phyloP scores from a whole-genome alignment of 2,888 invertebrate genomes.

The Chironomus riparius region DNA sequence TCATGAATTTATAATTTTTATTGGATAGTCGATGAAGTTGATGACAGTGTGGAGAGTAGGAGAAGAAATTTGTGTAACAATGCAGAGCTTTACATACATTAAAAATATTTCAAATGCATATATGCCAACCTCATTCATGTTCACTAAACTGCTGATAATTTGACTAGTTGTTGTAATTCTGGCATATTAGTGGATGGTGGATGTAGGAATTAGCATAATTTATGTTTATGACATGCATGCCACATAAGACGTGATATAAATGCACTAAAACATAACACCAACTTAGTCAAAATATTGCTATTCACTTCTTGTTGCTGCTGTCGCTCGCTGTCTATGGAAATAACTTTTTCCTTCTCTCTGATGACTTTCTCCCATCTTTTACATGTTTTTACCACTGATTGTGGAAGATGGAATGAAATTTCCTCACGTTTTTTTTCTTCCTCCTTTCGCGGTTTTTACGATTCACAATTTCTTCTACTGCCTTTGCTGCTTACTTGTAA shows the following conservation, averaged over 20 bases:
- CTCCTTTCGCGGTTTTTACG: neutral
- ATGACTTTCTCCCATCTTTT: neutral
- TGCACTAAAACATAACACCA: neutral
- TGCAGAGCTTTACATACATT: no score
- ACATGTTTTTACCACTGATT: neutral
- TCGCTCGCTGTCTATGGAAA: neutral
- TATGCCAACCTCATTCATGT: no score
- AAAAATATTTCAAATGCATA: no score
- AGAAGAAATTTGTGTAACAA: no score
- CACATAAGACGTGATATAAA: neutral
- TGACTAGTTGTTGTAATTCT: neutral
- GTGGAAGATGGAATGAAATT: neutral
- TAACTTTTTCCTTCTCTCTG: neutral
- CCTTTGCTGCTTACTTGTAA: neutral
- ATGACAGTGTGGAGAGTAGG: no score
- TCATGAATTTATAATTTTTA: no score
- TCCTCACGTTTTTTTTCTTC: slow-evolving; percentile 12
- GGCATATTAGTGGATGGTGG: neutral
- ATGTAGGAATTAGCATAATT: slow-evolving; percentile 13
- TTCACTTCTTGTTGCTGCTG: neutral
- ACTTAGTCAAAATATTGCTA: slow-evolving; percentile 8
- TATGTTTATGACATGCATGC: slow-evolving; percentile 11
- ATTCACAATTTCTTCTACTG: neutral
- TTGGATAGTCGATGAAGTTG: no score
- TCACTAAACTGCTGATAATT: neutral